Conservation (phyloP, 1,140 invertebrate species). For the Cydia fagiglandana region DNA sequence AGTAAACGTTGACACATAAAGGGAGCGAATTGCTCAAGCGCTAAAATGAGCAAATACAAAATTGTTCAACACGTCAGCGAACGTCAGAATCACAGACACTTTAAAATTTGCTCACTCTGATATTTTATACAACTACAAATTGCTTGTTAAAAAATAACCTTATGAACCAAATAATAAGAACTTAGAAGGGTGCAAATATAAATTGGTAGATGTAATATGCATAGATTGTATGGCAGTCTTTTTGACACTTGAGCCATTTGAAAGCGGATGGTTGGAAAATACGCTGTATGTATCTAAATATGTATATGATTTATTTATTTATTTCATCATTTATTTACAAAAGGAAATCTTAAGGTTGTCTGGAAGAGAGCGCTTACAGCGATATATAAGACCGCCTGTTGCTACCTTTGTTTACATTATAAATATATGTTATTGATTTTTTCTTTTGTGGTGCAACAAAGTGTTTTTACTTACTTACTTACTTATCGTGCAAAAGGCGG, state of each 20-base stretch:
- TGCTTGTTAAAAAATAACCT: not conserved
- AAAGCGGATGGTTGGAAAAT: not conserved
- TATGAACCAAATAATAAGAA: not conserved
- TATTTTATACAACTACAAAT: not conserved
- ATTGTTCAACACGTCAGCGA: slow-evolving; percentile 3
- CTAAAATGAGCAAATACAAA: slow-evolving; percentile 15
- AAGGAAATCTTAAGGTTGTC: no score
- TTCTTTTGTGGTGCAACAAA: no score
- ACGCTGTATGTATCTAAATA: no score
- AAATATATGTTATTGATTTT: no score
- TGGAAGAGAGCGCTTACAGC: no score
- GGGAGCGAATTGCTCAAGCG: not conserved
- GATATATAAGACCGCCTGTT: no score
- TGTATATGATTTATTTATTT: not conserved
- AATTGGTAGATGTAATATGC: not conserved
- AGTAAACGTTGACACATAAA: not conserved
- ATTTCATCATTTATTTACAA: not conserved
- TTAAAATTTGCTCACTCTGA: not conserved
- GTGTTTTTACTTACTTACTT: no score
- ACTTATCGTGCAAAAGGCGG: not conserved
- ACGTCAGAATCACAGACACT: slow-evolving; percentile 6
- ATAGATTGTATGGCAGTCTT: slow-evolving; percentile 2
- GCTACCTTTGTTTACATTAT: no score
- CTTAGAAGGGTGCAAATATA: not conserved
- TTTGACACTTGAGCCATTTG: not conserved